Conservation (phyloP, 2,888 invertebrate genomes). For the Cryptocheilus praepositus region DNA sequence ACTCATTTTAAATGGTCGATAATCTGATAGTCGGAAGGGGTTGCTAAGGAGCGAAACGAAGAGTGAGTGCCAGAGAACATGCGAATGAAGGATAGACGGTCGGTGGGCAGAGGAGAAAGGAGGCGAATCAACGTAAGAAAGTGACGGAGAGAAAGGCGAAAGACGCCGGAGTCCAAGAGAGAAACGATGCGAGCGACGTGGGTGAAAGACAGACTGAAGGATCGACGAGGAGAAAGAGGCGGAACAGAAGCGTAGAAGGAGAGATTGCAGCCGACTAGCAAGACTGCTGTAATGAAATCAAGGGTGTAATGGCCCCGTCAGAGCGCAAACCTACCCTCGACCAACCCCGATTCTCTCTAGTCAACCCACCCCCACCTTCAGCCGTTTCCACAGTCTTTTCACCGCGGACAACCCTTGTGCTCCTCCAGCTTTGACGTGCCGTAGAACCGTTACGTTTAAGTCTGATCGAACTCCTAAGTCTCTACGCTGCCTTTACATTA, state of each 20-base stretch:
- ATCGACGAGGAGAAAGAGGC: conserved; percentile 38
- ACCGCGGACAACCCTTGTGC: conserved; percentile 48
- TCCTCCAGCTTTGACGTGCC: conserved; percentile 65
- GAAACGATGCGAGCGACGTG: conserved; percentile 30
- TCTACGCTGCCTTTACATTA: background rate
- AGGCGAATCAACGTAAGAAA: conserved; percentile 37
- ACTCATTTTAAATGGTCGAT: conserved; percentile 53
- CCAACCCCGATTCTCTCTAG: conserved; percentile 52
- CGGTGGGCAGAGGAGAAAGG: conserved; percentile 20
- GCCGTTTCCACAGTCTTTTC: conserved; percentile 34
- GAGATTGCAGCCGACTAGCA: conserved; percentile 67
- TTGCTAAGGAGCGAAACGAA: conserved; percentile 8
- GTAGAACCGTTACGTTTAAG: conserved; percentile 66
- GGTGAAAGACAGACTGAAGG: conserved; percentile 24
- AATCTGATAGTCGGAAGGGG: conserved; percentile 60
- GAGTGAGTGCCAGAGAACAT: conserved; percentile 10
- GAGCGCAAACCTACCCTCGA: conserved; percentile 63
- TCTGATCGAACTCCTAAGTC: conserved; percentile 31
- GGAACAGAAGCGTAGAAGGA: conserved; percentile 43
- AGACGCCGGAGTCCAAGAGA: conserved; percentile 7
- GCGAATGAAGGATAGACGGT: conserved; percentile 15
- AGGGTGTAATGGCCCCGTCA: conserved; percentile 72
- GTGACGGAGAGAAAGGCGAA: conserved; percentile 13
- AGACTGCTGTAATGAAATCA: conserved; percentile 71
- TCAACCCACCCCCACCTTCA: conserved; percentile 21